phyloP scores from a whole-genome alignment of 2,888 invertebrate genomes.

The Eupithecia centaureata region DNA sequence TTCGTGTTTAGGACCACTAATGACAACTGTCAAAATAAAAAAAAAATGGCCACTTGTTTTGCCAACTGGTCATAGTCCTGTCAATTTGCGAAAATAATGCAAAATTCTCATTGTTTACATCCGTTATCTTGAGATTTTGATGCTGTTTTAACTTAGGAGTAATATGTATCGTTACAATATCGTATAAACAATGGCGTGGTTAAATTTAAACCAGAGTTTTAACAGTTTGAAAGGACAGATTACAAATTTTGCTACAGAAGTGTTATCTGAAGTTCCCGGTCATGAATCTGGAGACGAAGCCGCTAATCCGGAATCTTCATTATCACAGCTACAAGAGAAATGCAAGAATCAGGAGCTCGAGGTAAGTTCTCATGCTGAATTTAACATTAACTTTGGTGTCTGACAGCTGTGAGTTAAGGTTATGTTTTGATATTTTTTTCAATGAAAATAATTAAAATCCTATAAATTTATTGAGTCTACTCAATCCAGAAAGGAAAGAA shows the following conservation, averaged over 20 bases:
- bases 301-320: conserved; percentile 53
- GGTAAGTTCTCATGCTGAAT: conserved; percentile 70
- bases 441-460: conserved; percentile 4
- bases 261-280: conserved; percentile 89
- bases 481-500: not conserved
- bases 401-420: conserved; percentile 71
- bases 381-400: conserved; percentile 36
- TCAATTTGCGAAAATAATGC: conserved; percentile 77
- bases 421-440: conserved; percentile 70
- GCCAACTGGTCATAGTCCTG: conserved; percentile 82
- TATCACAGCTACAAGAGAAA: conserved; percentile 81
- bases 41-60: conserved; percentile 70
- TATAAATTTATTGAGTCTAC: not conserved
- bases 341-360: conserved; percentile 85
- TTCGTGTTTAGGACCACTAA: no score
- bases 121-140: conserved; percentile 49
- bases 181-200: conserved; percentile 85
- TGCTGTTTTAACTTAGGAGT: conserved; percentile 54
- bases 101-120: conserved; percentile 76
- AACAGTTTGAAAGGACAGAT: conserved; percentile 93
- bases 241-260: conserved; percentile 94
- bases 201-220: conserved; percentile 86
- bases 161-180: conserved; percentile 62
- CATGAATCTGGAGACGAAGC: conserved; percentile 68
- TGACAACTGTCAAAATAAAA: conserved; percentile 1